phyloP scores from a whole-genome alignment of 2,888 invertebrate genomes.

The Suillia variegata region DNA sequence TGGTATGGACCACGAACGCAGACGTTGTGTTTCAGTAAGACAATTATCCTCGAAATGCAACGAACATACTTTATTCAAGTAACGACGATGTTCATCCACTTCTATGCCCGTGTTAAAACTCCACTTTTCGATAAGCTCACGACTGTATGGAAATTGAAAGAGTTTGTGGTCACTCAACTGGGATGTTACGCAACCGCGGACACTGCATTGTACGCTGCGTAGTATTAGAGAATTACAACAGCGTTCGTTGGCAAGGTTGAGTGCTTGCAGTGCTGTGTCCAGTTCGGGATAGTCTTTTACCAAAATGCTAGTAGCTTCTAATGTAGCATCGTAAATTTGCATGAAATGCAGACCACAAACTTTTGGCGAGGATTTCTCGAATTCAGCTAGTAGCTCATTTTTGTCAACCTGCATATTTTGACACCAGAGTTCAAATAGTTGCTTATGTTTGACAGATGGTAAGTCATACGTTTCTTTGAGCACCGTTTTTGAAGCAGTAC shows the following conservation, averaged over 20 bases:
- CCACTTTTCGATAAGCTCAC: conserved; percentile 43
- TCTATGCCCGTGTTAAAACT: conserved; percentile 42
- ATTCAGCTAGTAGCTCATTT: conserved; percentile 3
- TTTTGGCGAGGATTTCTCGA: conserved; percentile 21
- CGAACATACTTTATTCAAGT: conserved; percentile 47
- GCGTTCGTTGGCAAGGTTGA: conserved; percentile 24
- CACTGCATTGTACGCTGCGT: conserved; percentile 31
- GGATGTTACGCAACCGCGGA: conserved; percentile 26
- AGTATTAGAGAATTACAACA: conserved; percentile 27
- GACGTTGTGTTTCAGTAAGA: conserved; percentile 31
- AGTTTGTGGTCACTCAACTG: conserved; percentile 28
- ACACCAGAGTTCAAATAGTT: conserved; percentile 29
- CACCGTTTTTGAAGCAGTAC: conserved; percentile 30
- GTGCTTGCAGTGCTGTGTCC: conserved; percentile 16
- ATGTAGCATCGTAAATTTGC: conserved; percentile 21
- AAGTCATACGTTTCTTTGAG: conserved; percentile 32
- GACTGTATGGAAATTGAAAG: conserved; percentile 37
- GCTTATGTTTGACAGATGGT: conserved; percentile 20
- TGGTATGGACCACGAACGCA: conserved; percentile 36
- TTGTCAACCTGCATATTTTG: conserved; percentile 18
- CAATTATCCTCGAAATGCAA: conserved; percentile 34
- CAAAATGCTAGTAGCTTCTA: conserved; percentile 10
- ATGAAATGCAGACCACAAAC: conserved; percentile 36
- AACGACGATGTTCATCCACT: conserved; percentile 38
- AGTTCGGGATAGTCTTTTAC: conserved; percentile 13